A percentile compares a stretch with the other conserved stretches of the same genome.
These are phyloP conservation scores for Lampris megalopsis DNA, from an alignment of 2,113 vertebrate genomes.

Conservation along the genomic window DNA sequence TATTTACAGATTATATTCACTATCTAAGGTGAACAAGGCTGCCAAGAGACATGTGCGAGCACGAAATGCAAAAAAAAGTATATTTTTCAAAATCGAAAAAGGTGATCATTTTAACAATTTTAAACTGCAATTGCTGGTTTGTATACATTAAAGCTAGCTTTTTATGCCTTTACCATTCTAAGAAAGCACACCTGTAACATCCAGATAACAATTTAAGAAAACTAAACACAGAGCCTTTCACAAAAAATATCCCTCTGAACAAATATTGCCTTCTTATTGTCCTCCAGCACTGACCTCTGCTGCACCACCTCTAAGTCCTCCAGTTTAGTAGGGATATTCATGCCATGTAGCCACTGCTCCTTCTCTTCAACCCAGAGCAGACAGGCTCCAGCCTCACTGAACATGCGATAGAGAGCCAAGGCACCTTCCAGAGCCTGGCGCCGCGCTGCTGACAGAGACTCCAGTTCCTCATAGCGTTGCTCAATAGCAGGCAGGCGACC, in stretches of 20 bases:
- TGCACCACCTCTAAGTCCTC: constrained; percentile 97
- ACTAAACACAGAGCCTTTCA: background rate
- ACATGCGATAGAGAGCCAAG: constrained; percentile 89
- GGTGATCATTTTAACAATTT: too few relatives aligned
- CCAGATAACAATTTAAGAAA: too few relatives aligned
- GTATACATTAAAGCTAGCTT: too few relatives aligned
- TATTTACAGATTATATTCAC: too few relatives aligned
- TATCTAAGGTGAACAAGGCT: too few relatives aligned
- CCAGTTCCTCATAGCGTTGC: constrained; percentile 86
- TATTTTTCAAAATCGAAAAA: too few relatives aligned
- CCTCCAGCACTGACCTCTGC: constrained; percentile 83
- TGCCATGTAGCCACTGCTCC: constrained; percentile 92
- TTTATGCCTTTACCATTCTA: too few relatives aligned
- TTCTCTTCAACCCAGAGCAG: constrained; percentile 94
- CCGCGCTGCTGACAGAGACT: constrained; percentile 81
- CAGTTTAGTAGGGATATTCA: constrained; percentile 90
- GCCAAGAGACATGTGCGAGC: too few relatives aligned
- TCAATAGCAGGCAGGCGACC: constrained; percentile 87
- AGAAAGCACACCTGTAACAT: too few relatives aligned
- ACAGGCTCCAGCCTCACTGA: constrained; percentile 93
- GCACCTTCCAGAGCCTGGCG: constrained; percentile 88
- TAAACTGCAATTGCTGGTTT: too few relatives aligned
- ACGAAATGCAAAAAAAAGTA: too few relatives aligned
- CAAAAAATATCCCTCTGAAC: background rate
- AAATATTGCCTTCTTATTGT: background rate